Base-by-base conservation (phyloP, 2,888 invertebrate genomes). In the Agrochola lychnidis region DNA sequence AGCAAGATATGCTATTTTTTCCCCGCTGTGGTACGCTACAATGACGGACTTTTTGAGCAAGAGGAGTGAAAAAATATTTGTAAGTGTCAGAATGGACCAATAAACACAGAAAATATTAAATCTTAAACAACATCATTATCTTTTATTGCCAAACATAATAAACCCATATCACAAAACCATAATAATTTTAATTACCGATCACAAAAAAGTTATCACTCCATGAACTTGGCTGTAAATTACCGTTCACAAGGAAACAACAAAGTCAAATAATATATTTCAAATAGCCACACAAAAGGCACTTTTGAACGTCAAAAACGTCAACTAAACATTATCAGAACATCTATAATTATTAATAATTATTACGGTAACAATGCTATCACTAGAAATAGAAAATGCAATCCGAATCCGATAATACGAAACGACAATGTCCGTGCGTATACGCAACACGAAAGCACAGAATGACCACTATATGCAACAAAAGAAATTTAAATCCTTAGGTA, bases 331-430 rank as follows among this genome's bases (percentile, higher is more conserved):
- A 87, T 77, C 72, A 78, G 30, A 76, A 67, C 72, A 76, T 85
- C 63, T 79, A 72, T 78, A 70, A 19, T 48, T 19, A 51, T 48
- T 42, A 71, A 51, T 62, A 14, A 70, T 70, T 42, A 78, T 80
- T 83, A 75, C 70, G 57, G 36, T 78, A 68, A 78, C 63, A 79
- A 81, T 72, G 59, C n/a, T 82, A 79, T 81, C 76, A 72, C 62
- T 75, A 78, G 80, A 82, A 89, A 90, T 86, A 85, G 79, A 84
- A 88, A 89, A 81, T 85, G 88, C 86, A 90, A 91, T 88, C 83
- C 73, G 84, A 87, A 90, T 87, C 83, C 78, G 85, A 88, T 89
- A 86, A 86, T n/a, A 83, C 71, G 78, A 82, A 81, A 73, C 76
- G 83, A 88, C 89, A 89, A 85, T 83, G 78, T 89, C 83, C 83